phyloP scores from a whole-genome alignment of 2,888 invertebrate species.

The Arctia plantaginis region DNA sequence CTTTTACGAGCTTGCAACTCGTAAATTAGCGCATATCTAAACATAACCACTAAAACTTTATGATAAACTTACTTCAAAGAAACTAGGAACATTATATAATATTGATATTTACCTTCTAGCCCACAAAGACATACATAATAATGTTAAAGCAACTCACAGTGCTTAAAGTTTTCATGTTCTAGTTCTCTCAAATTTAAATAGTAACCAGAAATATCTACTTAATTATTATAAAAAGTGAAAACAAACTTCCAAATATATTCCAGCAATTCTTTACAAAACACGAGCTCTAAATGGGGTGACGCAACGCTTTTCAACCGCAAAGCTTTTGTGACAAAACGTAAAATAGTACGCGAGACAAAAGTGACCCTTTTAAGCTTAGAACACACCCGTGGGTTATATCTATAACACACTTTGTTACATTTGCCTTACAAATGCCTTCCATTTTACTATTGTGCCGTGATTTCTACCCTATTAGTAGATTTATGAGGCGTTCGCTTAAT shows the following conservation, averaged over 20 bases:
- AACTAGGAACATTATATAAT: too few species aligned
- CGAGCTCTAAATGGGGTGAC: constrained; percentile 14
- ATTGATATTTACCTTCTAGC: neutral
- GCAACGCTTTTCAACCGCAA: constrained; percentile 33
- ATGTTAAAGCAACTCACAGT: neutral
- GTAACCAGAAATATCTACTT: neutral
- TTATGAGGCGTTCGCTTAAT: constrained; percentile 7
- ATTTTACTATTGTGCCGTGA: constrained; percentile 27
- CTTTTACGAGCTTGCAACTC: too few species aligned
- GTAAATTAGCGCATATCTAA: too few species aligned
- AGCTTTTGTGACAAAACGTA: constrained; percentile 40
- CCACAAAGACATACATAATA: neutral
- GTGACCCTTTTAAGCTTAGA: constrained; percentile 37
- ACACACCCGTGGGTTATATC: constrained; percentile 8
- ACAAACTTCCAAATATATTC: constrained; percentile 5
- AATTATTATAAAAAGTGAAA: neutral
- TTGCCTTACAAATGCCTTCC: constrained; percentile 38
- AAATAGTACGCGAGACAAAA: constrained; percentile 44
- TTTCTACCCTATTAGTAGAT: constrained; percentile 21
- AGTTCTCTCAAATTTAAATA: neutral
- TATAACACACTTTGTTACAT: constrained; percentile 37
- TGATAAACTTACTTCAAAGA: neutral
- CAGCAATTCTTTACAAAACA: constrained; percentile 10
- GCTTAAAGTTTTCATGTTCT: neutral
- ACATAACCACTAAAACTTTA: neutral